phyloP scores from a whole-genome alignment of 2,113 vertebrate species.

The Mohoua ochrocephala region DNA sequence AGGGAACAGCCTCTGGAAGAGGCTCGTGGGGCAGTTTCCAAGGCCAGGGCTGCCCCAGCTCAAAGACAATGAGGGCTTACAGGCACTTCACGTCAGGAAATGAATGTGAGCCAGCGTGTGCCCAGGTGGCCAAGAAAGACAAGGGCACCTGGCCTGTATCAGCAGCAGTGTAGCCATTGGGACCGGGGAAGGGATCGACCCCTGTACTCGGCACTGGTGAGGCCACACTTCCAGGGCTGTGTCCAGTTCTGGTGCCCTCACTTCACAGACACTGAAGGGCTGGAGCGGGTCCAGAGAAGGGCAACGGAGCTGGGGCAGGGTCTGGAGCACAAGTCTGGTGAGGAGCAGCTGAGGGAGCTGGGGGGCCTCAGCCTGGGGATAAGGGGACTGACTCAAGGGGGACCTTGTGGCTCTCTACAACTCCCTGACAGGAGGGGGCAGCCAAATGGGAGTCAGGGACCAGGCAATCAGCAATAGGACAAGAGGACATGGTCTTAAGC shows the following conservation, averaged over 20 bases:
- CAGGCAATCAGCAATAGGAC: not conserved
- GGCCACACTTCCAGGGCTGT: not conserved
- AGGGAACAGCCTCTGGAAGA: not conserved
- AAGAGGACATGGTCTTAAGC: not conserved
- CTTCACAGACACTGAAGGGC: too few relatives aligned
- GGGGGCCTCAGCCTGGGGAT: not conserved
- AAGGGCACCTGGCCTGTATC: not conserved
- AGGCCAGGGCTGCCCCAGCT: too few relatives aligned
- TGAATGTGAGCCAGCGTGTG: not conserved
- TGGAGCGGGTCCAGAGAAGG: accelerated
- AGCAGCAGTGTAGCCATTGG: not conserved
- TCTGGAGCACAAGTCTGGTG: not conserved
- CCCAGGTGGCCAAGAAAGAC: not conserved
- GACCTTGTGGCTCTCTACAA: too few relatives aligned
- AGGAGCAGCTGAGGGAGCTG: not conserved
- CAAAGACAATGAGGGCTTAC: accelerated
- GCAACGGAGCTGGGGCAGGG: not conserved
- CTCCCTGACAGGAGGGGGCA: not conserved
- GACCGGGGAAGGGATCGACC: not conserved
- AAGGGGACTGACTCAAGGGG: too few relatives aligned
- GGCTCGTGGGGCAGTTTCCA: accelerated
- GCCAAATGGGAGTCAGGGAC: not conserved
- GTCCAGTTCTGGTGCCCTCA: not conserved
- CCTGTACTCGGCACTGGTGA: not conserved
- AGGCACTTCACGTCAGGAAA: not conserved